Evolutionary conservation across 2,888 invertebrate genomes (phyloP).

Genomic region (Melieria picta): DNA sequence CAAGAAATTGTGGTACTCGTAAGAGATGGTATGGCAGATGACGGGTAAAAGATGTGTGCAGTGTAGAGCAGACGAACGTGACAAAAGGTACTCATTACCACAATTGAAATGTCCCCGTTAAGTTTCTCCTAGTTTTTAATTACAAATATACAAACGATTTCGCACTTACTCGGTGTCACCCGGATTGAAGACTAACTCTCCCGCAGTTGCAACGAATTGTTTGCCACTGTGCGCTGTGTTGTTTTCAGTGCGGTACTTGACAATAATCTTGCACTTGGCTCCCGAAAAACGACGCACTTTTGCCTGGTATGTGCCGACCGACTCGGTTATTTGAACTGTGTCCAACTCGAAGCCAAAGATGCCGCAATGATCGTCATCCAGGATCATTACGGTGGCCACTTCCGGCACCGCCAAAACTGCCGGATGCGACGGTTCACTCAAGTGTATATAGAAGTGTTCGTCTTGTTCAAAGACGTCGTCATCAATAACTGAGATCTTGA

Average conservation of each 20-base stretch:
- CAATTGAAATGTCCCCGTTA: too few relatives aligned
- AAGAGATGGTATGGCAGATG: too few relatives aligned
- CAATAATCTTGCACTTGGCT: constrained; percentile 88
- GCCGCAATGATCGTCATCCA: constrained; percentile 99
- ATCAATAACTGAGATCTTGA: constrained; percentile 93
- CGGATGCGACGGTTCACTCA: constrained; percentile 75
- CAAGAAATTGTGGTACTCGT: too few relatives aligned
- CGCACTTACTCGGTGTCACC: constrained; percentile 72
- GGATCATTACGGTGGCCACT: constrained; percentile 95
- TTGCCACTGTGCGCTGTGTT: constrained; percentile 90
- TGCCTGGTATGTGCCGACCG: constrained; percentile 85
- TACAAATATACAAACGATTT: background rate
- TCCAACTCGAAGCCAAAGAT: constrained; percentile 91
- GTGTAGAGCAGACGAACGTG: too few relatives aligned
- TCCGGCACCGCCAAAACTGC: constrained; percentile 83
- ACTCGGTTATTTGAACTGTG: constrained; percentile 88
- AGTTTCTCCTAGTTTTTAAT: too few relatives aligned
- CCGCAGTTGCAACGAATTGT: constrained; percentile 83
- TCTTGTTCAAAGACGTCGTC: constrained; percentile 99
- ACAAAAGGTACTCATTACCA: too few relatives aligned
- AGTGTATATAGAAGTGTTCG: constrained; percentile 95
- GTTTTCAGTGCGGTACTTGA: constrained; percentile 91
- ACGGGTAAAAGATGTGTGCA: too few relatives aligned
- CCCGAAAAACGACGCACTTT: constrained; percentile 90
- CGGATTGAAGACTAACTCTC: constrained; percentile 92